Evolutionary conservation across 2,797 vertebrate genomes (phyloP).

Genomic region (Tamandua tetradactyla): DNA sequence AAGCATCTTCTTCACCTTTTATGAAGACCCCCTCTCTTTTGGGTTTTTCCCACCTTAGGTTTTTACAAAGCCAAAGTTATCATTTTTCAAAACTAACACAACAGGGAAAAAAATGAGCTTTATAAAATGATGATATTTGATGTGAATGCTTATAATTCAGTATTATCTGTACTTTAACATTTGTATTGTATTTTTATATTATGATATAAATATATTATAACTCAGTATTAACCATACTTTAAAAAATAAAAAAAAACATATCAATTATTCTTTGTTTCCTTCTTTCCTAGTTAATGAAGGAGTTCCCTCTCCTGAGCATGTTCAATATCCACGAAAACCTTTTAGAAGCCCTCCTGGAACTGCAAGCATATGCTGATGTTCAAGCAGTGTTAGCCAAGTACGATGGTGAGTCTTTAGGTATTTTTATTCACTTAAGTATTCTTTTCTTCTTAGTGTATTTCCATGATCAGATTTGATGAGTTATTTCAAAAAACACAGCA

Average conservation of each 20-base stretch:
- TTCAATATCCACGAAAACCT: slow-evolving; percentile 99
- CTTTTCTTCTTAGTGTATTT: neutral
- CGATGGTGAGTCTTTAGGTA: slow-evolving; percentile 89
- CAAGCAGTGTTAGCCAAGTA: slow-evolving; percentile 99
- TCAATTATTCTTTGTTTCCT: slow-evolving; percentile 55
- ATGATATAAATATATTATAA: neutral
- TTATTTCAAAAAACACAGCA: neutral
- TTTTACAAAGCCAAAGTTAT: slow-evolving; percentile 20
- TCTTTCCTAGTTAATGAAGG: slow-evolving; percentile 97
- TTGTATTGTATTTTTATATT: slow-evolving; percentile 78
- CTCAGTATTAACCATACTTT: neutral
- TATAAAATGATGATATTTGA: neutral
- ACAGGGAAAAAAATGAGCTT: too few species aligned
- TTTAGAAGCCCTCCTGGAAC: slow-evolving; percentile 97
- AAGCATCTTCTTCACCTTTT: neutral
- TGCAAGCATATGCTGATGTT: slow-evolving; percentile 98
- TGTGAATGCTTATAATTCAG: neutral
- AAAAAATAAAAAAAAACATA: neutral
- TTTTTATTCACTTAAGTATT: slow-evolving; percentile 36
- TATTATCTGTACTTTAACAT: slow-evolving; percentile 68
- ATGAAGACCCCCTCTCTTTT: neutral
- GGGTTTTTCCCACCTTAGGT: neutral
- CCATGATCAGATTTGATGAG: neutral
- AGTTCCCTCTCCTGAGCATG: slow-evolving; percentile 99
- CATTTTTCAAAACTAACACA: slow-evolving; percentile 3